Evolutionary conservation across 2,888 invertebrate species (phyloP).

Genomic region (Neria commutata): DNA sequence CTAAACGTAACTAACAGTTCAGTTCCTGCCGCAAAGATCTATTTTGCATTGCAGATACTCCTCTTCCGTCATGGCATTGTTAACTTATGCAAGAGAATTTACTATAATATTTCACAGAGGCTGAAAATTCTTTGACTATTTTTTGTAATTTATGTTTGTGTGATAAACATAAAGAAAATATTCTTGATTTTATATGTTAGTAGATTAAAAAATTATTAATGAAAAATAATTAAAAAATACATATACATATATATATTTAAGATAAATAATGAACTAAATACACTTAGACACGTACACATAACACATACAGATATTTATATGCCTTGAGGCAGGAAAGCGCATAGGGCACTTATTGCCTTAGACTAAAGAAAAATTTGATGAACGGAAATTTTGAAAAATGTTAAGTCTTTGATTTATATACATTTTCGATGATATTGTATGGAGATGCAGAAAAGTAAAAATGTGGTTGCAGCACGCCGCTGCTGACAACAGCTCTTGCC

Average conservation of each 20-base stretch:
- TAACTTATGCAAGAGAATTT: too few species aligned
- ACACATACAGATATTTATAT: conserved; percentile 55
- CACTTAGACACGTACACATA: conserved; percentile 62
- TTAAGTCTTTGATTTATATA: too few species aligned
- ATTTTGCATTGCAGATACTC: too few species aligned
- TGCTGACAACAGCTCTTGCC: too few species aligned
- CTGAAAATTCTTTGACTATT: not conserved
- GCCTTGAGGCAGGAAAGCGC: too few species aligned
- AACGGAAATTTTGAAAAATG: too few species aligned
- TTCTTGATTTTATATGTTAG: conserved; percentile 6
- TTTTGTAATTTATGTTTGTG: not conserved
- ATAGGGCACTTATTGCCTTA: too few species aligned
- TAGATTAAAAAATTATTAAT: conserved; percentile 17
- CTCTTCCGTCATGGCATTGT: too few species aligned
- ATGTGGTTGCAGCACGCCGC: too few species aligned
- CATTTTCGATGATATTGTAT: not conserved
- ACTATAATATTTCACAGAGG: too few species aligned
- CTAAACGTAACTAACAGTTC: too few species aligned
- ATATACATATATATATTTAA: conserved; percentile 17
- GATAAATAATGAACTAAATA: conserved; percentile 50
- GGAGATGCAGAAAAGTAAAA: not conserved
- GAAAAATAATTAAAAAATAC: conserved; percentile 29
- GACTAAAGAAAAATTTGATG: not conserved
- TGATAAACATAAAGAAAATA: conserved; percentile 1
- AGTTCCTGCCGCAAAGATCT: too few species aligned